A percentile compares a stretch with the other conserved stretches of the same genome.
These are phyloP conservation scores for Chydorus sphaericus DNA, from an alignment of 2,888 invertebrate genomes.

Conservation along the genomic window DNA sequence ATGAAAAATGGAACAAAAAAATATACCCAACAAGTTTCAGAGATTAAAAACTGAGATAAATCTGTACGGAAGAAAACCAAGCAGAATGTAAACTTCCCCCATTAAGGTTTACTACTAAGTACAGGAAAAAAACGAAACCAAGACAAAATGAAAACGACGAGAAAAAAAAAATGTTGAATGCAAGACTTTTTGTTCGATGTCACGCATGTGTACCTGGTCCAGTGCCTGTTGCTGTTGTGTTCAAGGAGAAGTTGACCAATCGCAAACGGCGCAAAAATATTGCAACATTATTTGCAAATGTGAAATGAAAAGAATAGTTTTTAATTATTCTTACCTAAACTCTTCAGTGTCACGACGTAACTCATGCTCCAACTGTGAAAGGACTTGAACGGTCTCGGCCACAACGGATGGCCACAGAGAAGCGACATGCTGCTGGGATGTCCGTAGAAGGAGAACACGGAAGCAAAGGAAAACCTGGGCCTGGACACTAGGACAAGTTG, in stretches of 20 bases:
- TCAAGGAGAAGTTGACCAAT: background rate
- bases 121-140: background rate
- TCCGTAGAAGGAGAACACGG: slow-evolving; percentile 64
- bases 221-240: background rate
- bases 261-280: background rate
- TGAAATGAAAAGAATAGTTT: background rate
- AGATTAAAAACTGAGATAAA: too few species aligned
- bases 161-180: slow-evolving; percentile 1
- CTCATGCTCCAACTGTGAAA: slow-evolving; percentile 72
- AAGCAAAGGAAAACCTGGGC: slow-evolving; percentile 77
- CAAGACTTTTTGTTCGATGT: too few species aligned
- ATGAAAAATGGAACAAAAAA: too few species aligned
- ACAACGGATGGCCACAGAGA: slow-evolving; percentile 85
- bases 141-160: background rate
- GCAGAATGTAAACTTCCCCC: too few species aligned
- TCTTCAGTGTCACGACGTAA: slow-evolving; percentile 58
- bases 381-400: slow-evolving; percentile 77
- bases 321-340: slow-evolving; percentile 42
- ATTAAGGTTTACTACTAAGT: background rate
- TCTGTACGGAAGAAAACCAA: too few species aligned
- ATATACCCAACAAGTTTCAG: too few species aligned
- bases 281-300: background rate
- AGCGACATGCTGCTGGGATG: slow-evolving; percentile 69
- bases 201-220: slow-evolving; percentile 10
- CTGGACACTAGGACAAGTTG: slow-evolving; percentile 52